Evolutionary conservation across 2,113 vertebrate genomes (phyloP).

Genomic region (Oreochromis tanganicae): DNA sequence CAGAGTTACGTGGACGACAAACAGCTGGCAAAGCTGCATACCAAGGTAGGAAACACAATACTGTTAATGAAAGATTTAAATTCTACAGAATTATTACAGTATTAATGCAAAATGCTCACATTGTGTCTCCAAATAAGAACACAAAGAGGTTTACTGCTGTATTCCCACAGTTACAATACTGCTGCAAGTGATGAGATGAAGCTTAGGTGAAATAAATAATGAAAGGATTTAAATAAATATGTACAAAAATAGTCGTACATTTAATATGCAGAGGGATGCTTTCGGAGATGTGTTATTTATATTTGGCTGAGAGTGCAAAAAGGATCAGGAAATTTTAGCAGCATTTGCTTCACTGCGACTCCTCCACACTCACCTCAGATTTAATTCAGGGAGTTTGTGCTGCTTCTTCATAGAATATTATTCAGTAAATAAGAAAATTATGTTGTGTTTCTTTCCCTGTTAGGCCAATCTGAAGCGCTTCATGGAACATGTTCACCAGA

Average conservation of each 20-base stretch:
- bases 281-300: not conserved
- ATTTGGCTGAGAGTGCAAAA: not conserved
- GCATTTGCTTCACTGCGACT: not conserved
- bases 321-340: not conserved
- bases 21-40: slow-evolving; percentile 95
- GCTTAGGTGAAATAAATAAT: not conserved
- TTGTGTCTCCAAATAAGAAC: not conserved
- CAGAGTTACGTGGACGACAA: slow-evolving; percentile 93
- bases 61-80: not conserved
- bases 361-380: not conserved
- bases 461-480: slow-evolving; percentile 78
- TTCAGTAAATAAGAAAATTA: not conserved
- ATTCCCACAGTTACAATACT: not conserved
- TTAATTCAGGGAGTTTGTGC: not conserved
- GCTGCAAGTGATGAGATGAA: not conserved
- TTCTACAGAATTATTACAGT: not conserved
- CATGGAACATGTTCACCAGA: slow-evolving; percentile 75
- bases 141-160: not conserved
- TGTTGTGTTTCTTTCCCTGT: not conserved
- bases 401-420: not conserved
- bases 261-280: not conserved
- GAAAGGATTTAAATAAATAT: not conserved
- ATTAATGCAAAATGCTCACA: not conserved
- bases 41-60: slow-evolving; percentile 77
- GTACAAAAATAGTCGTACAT: not conserved